These are phyloP conservation scores for Neolamprologus tretocephalus DNA, from an alignment of 2,113 vertebrate species.

Conservation along the genomic window DNA sequence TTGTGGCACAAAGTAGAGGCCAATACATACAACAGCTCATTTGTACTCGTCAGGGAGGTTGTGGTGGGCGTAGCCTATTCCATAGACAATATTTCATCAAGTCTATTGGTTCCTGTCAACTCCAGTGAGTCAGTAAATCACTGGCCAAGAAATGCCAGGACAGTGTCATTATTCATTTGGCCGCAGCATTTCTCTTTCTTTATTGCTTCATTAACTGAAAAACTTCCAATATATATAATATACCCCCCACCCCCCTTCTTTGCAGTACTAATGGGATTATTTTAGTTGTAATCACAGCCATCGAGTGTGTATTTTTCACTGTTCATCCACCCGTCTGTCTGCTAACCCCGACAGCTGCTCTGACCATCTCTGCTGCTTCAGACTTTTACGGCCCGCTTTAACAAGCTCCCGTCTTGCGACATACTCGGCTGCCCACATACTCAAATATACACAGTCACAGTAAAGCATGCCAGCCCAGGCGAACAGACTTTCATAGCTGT, in stretches of 20 bases:
- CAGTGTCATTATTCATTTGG: neutral
- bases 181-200: neutral
- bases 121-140: neutral
- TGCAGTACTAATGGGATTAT: neutral
- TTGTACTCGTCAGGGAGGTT: neutral
- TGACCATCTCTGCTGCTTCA: neutral
- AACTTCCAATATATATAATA: neutral
- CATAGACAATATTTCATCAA: neutral
- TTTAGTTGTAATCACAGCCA: neutral
- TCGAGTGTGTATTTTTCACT: neutral
- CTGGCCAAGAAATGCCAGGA: neutral
- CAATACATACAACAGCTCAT: neutral
- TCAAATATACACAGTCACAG: conserved; percentile 44
- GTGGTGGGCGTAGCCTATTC: neutral
- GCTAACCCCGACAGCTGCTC: conserved; percentile 30
- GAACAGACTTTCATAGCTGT: conserved; percentile 2
- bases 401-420: conserved; percentile 50
- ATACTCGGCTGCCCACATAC: conserved; percentile 10
- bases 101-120: neutral
- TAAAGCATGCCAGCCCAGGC: conserved; percentile 34
- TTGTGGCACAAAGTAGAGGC: neutral
- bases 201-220: neutral
- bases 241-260: neutral
- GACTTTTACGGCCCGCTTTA: conserved; percentile 50
- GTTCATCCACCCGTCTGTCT: neutral